These are phyloP conservation scores for Datnioides undecimradiatus DNA, from an alignment of 2,113 vertebrate species.

Conservation along the genomic window DNA sequence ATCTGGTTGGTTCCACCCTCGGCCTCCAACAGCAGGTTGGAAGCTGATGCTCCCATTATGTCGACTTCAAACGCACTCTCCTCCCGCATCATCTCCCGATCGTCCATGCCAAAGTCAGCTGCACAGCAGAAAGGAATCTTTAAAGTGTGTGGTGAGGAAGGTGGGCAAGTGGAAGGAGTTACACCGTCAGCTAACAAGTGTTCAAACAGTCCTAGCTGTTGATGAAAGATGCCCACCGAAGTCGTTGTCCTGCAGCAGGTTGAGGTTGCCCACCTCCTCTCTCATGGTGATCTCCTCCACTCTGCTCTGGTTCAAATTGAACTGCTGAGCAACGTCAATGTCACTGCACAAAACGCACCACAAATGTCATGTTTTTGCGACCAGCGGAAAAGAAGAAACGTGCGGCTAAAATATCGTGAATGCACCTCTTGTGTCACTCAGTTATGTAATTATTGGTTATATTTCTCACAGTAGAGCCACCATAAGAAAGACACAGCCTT, in stretches of 20 bases:
- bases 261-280: slow-evolving; percentile 98
- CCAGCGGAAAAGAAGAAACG: not conserved
- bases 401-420: not conserved
- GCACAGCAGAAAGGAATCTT: not conserved
- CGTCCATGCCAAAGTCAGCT: slow-evolving; percentile 98
- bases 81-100: slow-evolving; percentile 96
- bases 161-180: not conserved
- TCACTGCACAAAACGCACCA: slow-evolving; percentile 84
- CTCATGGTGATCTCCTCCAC: slow-evolving; percentile 99
- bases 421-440: too few relatives aligned
- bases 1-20: slow-evolving; percentile 90
- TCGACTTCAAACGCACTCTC: slow-evolving; percentile 94
- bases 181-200: not conserved
- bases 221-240: slow-evolving; percentile 85
- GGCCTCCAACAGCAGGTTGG: slow-evolving; percentile 92
- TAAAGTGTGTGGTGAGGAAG: not conserved
- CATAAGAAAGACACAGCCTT: too few relatives aligned
- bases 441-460: too few relatives aligned
- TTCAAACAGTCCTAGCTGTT: not conserved
- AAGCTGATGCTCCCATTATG: slow-evolving; percentile 91
- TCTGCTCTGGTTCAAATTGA: slow-evolving; percentile 97
- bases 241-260: slow-evolving; percentile 95
- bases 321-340: slow-evolving; percentile 97
- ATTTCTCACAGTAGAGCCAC: too few relatives aligned
- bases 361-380: not conserved